phyloP scores from a whole-genome alignment of 2,797 vertebrate species.

The Leuciscus waleckii region DNA sequence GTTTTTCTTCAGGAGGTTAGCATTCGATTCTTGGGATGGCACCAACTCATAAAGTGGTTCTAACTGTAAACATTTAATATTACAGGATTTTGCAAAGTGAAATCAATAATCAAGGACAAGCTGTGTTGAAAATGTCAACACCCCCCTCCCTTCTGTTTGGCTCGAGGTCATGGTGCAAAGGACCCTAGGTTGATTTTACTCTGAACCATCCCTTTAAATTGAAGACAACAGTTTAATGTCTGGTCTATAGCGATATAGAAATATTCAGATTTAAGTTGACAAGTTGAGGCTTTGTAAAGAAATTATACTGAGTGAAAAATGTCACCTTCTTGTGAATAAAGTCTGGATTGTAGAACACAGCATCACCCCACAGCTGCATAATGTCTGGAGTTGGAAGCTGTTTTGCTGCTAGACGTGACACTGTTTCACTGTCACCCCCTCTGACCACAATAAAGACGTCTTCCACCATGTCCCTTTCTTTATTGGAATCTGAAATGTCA shows the following conservation, averaged over 20 bases:
- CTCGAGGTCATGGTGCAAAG: no score
- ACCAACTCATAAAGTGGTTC: slow-evolving; percentile 87
- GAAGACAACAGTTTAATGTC: neutral
- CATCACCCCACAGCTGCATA: slow-evolving; percentile 90
- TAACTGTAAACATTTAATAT: slow-evolving; percentile 71
- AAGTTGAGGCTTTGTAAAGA: neutral
- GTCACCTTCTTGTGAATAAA: slow-evolving; percentile 84
- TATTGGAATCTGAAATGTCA: slow-evolving; percentile 61
- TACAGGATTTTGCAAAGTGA: neutral
- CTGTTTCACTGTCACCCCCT: slow-evolving; percentile 86
- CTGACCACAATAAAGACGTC: slow-evolving; percentile 82
- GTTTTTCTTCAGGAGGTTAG: slow-evolving; percentile 80
- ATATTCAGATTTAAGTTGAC: neutral
- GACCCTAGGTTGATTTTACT: no score
- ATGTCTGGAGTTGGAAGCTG: slow-evolving; percentile 82
- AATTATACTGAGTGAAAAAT: neutral
- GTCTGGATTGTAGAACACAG: slow-evolving; percentile 88
- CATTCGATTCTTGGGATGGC: slow-evolving; percentile 75
- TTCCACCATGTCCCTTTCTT: slow-evolving; percentile 71
- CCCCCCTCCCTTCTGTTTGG: no score
- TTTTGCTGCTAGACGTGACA: slow-evolving; percentile 79
- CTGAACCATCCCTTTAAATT: no score
- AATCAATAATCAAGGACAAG: neutral
- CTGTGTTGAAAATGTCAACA: no score
- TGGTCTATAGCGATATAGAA: neutral